Evolutionary conservation across 2,113 vertebrate genomes (phyloP).

Genomic region (Pelmatolapia mariae): DNA sequence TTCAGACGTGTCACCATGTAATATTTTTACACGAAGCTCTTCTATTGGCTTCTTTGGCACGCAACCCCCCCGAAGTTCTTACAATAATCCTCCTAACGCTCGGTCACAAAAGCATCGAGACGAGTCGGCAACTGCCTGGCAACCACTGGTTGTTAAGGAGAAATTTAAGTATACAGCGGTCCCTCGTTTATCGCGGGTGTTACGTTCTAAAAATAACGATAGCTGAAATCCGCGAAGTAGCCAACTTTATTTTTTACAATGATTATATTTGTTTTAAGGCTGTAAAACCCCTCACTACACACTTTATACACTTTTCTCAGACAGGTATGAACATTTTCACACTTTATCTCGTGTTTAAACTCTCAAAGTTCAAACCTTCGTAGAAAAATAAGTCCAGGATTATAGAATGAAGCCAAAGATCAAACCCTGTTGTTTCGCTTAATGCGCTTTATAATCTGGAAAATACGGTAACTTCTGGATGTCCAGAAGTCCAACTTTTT

Average conservation of each 20-base stretch:
- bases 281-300: too few relatives aligned
- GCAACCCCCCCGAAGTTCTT: background rate
- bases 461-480: background rate
- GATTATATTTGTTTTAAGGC: background rate
- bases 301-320: background rate
- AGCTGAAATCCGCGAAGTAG: rapidly evolving
- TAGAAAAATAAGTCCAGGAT: background rate
- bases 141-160: background rate
- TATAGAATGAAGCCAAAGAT: background rate
- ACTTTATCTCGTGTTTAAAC: background rate
- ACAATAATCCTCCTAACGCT: background rate
- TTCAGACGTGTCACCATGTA: background rate
- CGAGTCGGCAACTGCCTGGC: too few relatives aligned
- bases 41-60: rapidly evolving
- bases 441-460: rapidly evolving
- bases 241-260: rapidly evolving
- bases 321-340: rapidly evolving
- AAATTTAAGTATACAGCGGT: background rate
- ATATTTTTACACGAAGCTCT: background rate
- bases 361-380: background rate
- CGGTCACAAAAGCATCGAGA: background rate
- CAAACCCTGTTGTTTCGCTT: background rate
- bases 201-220: background rate
- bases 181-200: background rate
- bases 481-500: too few relatives aligned